Evolutionary conservation across 2,113 vertebrate genomes (phyloP).

Genomic region (Phasianus colchicus): DNA sequence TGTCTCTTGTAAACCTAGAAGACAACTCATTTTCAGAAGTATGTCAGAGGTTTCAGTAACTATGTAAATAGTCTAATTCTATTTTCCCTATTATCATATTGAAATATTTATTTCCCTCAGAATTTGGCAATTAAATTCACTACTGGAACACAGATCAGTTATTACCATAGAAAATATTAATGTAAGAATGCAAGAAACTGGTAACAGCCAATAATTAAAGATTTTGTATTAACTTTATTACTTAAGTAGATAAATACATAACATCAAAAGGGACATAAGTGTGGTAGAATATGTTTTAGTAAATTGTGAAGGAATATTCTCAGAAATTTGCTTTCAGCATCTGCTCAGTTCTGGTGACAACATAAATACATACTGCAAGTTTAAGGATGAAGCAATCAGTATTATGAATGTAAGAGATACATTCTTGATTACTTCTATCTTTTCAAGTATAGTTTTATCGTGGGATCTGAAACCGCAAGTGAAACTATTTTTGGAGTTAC

Average conservation of each 20-base stretch:
- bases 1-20: not conserved
- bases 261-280: not conserved
- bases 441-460: not conserved
- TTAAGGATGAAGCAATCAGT: not conserved
- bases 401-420: not conserved
- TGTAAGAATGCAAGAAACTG: not conserved
- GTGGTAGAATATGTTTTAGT: not conserved
- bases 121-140: not conserved
- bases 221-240: not conserved
- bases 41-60: not conserved
- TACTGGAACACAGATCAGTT: not conserved
- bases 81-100: not conserved
- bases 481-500: constrained; percentile 29
- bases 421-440: not conserved
- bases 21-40: not conserved
- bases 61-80: not conserved
- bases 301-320: not conserved
- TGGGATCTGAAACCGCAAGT: not conserved
- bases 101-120: not conserved
- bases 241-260: not conserved
- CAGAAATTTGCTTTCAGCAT: not conserved
- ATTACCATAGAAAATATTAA: not conserved
- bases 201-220: not conserved
- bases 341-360: not conserved
- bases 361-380: not conserved